A percentile compares a stretch with the other conserved stretches of the same genome.
Evolutionary conservation across 2,797 vertebrate genomes (phyloP).

Genomic region (Takifugu rubripes): DNA sequence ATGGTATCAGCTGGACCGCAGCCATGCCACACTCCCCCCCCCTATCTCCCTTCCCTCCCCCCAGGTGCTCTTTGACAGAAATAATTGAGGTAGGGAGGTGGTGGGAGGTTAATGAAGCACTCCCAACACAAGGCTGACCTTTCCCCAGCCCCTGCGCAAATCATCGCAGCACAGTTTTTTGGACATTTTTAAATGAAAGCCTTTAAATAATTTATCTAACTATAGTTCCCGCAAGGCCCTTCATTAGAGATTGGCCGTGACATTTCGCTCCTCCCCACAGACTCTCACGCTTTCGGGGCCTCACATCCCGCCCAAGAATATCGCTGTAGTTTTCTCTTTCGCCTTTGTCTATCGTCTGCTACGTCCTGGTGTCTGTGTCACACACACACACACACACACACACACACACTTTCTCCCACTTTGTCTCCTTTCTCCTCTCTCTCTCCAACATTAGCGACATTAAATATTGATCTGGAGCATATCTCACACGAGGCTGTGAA

Average conservation of each 20-base stretch:
- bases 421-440: constrained; percentile 24
- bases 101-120: constrained; percentile 82
- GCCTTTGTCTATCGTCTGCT: constrained; percentile 49
- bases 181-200: constrained; percentile 82
- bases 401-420: too few species aligned
- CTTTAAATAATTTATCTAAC: constrained; percentile 85
- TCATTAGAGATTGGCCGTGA: constrained; percentile 78
- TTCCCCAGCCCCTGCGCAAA: constrained; percentile 72
- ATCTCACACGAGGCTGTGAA: constrained; percentile 26
- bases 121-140: constrained; percentile 78
- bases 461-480: constrained; percentile 56
- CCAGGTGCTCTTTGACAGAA: constrained; percentile 71
- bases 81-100: constrained; percentile 76
- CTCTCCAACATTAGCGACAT: constrained; percentile 56
- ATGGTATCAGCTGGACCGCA: constrained; percentile 60
- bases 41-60: constrained; percentile 26
- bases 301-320: constrained; percentile 72
- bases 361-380: constrained; percentile 32
- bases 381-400: not conserved
- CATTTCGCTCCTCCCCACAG: constrained; percentile 67
- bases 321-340: constrained; percentile 64
- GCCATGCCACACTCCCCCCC: constrained; percentile 31
- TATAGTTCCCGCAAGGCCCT: constrained; percentile 77
- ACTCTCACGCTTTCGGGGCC: constrained; percentile 49
- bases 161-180: constrained; percentile 74